Percentiles rank a stretch among this genome's conserved stretches.
phyloP scores from a whole-genome alignment of 53 echinoderm and acorn worm species.

The Apostichopus leukothele region DNA sequence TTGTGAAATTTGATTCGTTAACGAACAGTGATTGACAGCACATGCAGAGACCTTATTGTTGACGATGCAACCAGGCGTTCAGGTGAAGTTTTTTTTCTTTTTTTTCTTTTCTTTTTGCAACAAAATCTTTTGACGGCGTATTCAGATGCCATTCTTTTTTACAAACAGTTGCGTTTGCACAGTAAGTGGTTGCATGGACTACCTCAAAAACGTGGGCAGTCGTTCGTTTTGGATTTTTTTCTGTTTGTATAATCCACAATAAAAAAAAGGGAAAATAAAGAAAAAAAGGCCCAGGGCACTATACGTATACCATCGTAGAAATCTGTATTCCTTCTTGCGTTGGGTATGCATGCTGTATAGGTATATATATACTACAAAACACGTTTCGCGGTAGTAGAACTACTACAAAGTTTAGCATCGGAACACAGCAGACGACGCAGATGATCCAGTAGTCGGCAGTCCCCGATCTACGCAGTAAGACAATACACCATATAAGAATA shows the following conservation, averaged over 20 bases:
- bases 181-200: constrained; percentile 13
- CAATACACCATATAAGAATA: too few species aligned
- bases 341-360: too few species aligned
- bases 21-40: constrained; percentile 40
- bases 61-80: constrained; percentile 43
- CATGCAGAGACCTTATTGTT: constrained; percentile 34
- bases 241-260: too few species aligned
- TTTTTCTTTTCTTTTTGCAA: background rate
- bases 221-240: background rate
- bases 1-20: constrained; percentile 50
- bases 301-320: too few species aligned
- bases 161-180: constrained; percentile 27
- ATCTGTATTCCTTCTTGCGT: too few species aligned
- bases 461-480: too few species aligned
- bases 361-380: too few species aligned
- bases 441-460: too few species aligned
- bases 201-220: background rate
- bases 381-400: too few species aligned
- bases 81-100: constrained; percentile 34
- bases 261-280: too few species aligned
- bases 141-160: background rate
- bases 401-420: background rate
- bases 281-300: constrained; percentile 20
- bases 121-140: background rate
- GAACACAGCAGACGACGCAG: constrained; percentile 26